Base-by-base conservation (phyloP, 1,140 invertebrate genomes). In the Tetramorium alpestre region DNA sequence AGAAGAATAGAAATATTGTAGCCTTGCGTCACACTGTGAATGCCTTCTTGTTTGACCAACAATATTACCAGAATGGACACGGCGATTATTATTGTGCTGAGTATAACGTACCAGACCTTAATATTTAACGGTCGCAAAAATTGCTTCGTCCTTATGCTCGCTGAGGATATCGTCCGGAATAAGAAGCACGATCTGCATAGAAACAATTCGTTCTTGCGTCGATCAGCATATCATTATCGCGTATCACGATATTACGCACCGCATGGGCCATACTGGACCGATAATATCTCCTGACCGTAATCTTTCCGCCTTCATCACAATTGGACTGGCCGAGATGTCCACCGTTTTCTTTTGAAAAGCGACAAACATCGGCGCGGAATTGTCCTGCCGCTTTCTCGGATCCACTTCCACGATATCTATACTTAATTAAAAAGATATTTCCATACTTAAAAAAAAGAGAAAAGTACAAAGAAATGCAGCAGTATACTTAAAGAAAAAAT, bases 131-230 rank as follows among this genome's bases (percentile, higher is more conserved):
- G 91, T 22, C 82, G 16, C n/a, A 93, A 22, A 73, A 93, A 87
- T 51, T 92, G 87, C 1, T 58, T 33, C 1, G 88, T 44, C 41
- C 81, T 88, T 4, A 91, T 69, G 0, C 64, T 62, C n/a, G 62
- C 85, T 2, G 89, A 86, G 0, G 91, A 89, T 28, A 91, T 88
- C 10, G 78, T 90, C 4, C 92, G 92, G 67, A 93, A 93, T 54
- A 92, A 47, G 28, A 90, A 90, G 28, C 89, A 90, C 3, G 89
- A 88, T 22, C 89, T 90, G 7, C 13, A 13, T 4, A 58, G 38
- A 51, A n/a, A 33, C 2, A n/a, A n/a, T 5, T 65, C 0, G 10
- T 22, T 65, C 18, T 2, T 41, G 0, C 28, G 22, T 18, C 2
- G n/a, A 38, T 54, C 6, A 75, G 28, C 1, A 58, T 1, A 22